phyloP scores from a whole-genome alignment of 2,888 invertebrate species.

The Salpingus planirostris region DNA sequence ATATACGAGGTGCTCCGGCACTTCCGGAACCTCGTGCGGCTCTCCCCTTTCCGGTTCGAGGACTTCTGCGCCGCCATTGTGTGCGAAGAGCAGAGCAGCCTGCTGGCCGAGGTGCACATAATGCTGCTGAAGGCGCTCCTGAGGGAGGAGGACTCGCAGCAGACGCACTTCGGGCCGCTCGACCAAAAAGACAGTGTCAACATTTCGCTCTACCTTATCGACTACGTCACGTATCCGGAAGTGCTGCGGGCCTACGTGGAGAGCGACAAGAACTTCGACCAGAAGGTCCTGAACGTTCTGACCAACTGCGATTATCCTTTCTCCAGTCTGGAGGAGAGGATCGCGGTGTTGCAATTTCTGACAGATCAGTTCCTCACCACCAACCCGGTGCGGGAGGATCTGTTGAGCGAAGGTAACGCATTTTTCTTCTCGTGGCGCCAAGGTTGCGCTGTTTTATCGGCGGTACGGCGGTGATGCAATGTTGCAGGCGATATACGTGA shows the following conservation, averaged over 20 bases:
- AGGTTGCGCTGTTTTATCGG: no score
- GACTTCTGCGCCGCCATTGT: constrained; percentile 92
- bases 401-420: constrained; percentile 75
- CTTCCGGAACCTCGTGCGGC: constrained; percentile 81
- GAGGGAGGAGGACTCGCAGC: constrained; percentile 89
- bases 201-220: constrained; percentile 84
- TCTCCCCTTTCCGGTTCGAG: constrained; percentile 93
- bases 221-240: constrained; percentile 96
- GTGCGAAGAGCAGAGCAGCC: constrained; percentile 84
- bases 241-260: constrained; percentile 81
- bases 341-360: constrained; percentile 79
- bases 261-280: constrained; percentile 76
- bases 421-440: no score
- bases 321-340: constrained; percentile 64
- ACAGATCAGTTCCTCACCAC: constrained; percentile 92
- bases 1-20: constrained; percentile 93
- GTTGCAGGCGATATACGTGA: no score
- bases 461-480: no score
- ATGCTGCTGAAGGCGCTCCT: constrained; percentile 84
- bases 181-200: constrained; percentile 98
- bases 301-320: constrained; percentile 83
- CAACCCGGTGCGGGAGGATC: constrained; percentile 86
- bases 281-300: constrained; percentile 59
- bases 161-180: constrained; percentile 89
- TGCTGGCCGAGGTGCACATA: constrained; percentile 90